These are phyloP conservation scores for Aporophyla lueneburgensis DNA, from an alignment of 2,888 invertebrate genomes.

Conservation along the genomic window DNA sequence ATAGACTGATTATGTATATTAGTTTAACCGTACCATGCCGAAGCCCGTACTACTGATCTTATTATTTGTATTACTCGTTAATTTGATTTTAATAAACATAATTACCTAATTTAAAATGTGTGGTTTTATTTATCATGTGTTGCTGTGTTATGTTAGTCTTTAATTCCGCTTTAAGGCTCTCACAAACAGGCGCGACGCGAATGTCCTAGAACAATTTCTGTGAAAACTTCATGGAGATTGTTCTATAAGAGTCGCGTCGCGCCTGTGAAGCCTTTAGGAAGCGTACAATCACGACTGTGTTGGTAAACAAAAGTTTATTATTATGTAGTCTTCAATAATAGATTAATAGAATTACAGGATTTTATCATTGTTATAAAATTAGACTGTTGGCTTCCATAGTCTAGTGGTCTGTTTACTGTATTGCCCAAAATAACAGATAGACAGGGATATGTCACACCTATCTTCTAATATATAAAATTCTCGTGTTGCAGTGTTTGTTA, in stretches of 20 bases:
- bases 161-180: too few relatives aligned
- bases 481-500: too few relatives aligned
- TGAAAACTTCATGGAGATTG: too few relatives aligned
- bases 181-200: too few relatives aligned
- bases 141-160: too few relatives aligned
- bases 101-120: neutral
- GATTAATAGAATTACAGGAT: neutral
- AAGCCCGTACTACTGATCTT: neutral
- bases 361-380: neutral
- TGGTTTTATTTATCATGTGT: slow-evolving; percentile 2
- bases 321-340: neutral
- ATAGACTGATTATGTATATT: slow-evolving; percentile 51
- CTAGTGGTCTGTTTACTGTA: neutral
- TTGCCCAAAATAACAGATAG: neutral
- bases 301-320: neutral
- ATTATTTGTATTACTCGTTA: slow-evolving; percentile 5
- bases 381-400: neutral
- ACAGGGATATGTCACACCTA: too few relatives aligned
- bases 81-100: slow-evolving; percentile 27
- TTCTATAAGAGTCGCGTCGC: too few relatives aligned
- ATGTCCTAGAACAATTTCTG: too few relatives aligned
- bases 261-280: neutral
- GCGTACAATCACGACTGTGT: neutral
- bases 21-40: neutral
- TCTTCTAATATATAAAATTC: too few relatives aligned